Conservation (phyloP, 2,888 invertebrate genomes). For the Diadegma fenestrale region DNA sequence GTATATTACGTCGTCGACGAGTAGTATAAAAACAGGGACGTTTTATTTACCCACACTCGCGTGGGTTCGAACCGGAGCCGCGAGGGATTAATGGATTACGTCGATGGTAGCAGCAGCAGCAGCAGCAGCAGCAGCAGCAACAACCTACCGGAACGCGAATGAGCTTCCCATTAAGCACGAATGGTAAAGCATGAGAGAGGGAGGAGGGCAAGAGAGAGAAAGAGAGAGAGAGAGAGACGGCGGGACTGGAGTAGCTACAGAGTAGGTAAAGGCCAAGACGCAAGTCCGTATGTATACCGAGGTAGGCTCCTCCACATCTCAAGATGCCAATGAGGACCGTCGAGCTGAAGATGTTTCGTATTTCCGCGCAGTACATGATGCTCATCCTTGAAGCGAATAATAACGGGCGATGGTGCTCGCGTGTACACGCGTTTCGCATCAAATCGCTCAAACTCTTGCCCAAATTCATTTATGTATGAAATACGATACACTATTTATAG, state of each 20-base stretch:
- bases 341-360: not conserved
- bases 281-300: not conserved
- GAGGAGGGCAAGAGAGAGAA: constrained; percentile 4
- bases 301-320: not conserved
- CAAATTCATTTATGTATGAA: constrained; percentile 1
- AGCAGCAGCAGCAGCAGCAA: constrained; percentile 4
- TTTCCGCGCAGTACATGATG: not conserved
- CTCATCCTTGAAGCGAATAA: not conserved
- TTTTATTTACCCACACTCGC: not conserved
- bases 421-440: not conserved
- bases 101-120: not conserved
- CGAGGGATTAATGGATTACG: constrained; percentile 29
- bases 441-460: not conserved
- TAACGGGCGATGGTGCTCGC: not conserved
- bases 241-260: constrained; percentile 6
- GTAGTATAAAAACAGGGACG: constrained; percentile 11
- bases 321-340: not conserved
- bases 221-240: not conserved
- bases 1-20: not conserved
- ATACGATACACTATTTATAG: constrained; percentile 1
- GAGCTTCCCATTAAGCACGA: constrained; percentile 46
- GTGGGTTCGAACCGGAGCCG: constrained; percentile 2
- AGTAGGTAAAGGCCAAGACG: constrained; percentile 8
- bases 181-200: constrained; percentile 19
- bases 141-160: constrained; percentile 3